These are phyloP conservation scores for Camptogramma bilineatum DNA, from an alignment of 2,888 invertebrate species.

Conservation along the genomic window DNA sequence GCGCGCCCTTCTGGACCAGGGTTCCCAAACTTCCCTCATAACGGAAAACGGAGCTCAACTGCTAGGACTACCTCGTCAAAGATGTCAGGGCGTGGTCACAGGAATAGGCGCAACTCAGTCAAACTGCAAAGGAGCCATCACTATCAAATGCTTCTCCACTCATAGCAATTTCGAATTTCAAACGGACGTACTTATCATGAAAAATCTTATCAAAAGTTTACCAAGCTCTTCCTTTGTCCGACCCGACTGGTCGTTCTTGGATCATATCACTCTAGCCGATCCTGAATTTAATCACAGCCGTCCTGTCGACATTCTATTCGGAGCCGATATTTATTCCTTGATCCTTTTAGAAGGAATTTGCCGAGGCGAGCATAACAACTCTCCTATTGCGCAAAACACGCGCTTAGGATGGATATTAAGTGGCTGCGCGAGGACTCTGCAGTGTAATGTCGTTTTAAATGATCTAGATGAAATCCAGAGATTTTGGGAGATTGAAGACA, in stretches of 20 bases:
- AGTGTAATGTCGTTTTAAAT: not conserved
- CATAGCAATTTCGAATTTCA: not conserved
- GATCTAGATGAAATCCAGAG: not conserved
- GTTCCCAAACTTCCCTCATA: conserved; percentile 6
- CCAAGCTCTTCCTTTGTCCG: not conserved
- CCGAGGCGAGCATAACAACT: not conserved
- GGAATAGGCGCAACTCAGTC: not conserved
- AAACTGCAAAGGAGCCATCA: not conserved
- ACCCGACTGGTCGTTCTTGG: not conserved
- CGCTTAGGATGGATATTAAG: not conserved
- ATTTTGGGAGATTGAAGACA: conserved; percentile 3
- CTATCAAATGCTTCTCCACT: not conserved
- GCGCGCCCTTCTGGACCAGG: conserved; percentile 5
- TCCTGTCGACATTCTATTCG: not conserved
- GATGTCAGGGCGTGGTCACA: not conserved
- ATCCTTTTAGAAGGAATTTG: not conserved
- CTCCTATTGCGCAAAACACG: not conserved
- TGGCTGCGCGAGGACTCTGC: not conserved
- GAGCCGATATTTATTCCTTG: not conserved
- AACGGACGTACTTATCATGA: conserved; percentile 2
- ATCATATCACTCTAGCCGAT: conserved; percentile 2
- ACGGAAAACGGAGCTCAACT: conserved; percentile 3
- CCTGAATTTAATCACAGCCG: conserved; percentile 5
- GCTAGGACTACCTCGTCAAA: not conserved
- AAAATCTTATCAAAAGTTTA: not conserved